Base-by-base conservation (phyloP, 2,888 invertebrate species). In the Congeria kusceri region DNA sequence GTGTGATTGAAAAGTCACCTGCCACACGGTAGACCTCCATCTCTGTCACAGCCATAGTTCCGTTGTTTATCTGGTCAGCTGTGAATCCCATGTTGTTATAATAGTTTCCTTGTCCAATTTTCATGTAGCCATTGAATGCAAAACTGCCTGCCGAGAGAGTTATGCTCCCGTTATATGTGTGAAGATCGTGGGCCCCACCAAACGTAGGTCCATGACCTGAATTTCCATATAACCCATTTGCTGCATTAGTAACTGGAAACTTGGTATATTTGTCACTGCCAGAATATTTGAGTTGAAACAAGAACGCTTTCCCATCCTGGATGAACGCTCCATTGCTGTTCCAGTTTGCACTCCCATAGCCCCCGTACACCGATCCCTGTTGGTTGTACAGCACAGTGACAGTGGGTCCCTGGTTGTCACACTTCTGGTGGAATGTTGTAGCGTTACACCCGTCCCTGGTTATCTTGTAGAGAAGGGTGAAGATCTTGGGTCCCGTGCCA, bases 341-440 rank as follows among this genome's bases (percentile, higher is more conserved):
- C 87, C 85, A 87, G 56, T 63, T 80, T 27, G 61, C 44, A 29
- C 67, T 59, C 11, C 83, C 74, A 57, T 78, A 85, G 0, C 84
- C 87, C 0, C 85, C 85, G 57, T 72, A 87, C 9, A 85, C 77
- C 32, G 69, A 81, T 25, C 75, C 77, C 18, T 67, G 27, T 0
- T 80, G 78, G 73, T 87, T 83, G 59, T 83, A 87, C 15, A 84
- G 18, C 1, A 86, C 81, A 0, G 83, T 77, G 1, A 86, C 80
- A 7, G 85, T 87, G 0, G 86, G 75, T 0, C 87, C 87, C 70
- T 87, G 66, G 56, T 78, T 79, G 82, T 87, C 74, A 68, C 86
- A 87, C 47, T 68, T 67, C 59, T 76, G 59, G 27, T 87, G 87
- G 58, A 87, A 87, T 15, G 73, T 66, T 18, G 61, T n/a, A 13